Percentiles rank a stretch among this genome's conserved stretches.
These are phyloP conservation scores for Yponomeuta sedellus DNA, from an alignment of 2,888 invertebrate species.

Conservation along the genomic window DNA sequence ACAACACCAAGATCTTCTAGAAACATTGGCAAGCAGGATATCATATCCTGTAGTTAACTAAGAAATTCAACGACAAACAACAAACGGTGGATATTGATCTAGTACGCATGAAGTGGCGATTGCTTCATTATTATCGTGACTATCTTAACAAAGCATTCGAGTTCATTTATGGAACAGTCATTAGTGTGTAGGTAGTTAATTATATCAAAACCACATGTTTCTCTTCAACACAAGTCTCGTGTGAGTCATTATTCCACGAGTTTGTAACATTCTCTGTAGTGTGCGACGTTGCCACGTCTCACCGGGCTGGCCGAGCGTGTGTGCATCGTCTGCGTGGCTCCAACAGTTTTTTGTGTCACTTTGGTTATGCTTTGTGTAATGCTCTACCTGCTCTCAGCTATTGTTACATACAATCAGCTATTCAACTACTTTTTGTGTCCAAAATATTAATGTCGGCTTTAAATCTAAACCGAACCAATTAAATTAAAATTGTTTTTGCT, in stretches of 20 bases:
- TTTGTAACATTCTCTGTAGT: not conserved
- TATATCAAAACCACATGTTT: not conserved
- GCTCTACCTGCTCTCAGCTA: slow-evolving; percentile 27
- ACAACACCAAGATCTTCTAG: slow-evolving; percentile 20
- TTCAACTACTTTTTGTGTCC: slow-evolving; percentile 3
- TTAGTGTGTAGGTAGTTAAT: not conserved
- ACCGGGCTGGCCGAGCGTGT: not conserved
- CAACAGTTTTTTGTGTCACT: slow-evolving; percentile 27
- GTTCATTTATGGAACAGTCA: not conserved
- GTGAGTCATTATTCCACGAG: not conserved
- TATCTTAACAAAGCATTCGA: not conserved
- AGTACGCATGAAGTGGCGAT: not conserved
- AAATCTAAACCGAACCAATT: not conserved
- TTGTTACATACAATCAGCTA: slow-evolving; percentile 19
- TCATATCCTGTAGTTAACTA: not conserved
- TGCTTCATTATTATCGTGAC: not conserved
- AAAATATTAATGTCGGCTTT: slow-evolving; percentile 5
- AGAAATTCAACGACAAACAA: not conserved
- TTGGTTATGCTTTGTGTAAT: slow-evolving; percentile 26
- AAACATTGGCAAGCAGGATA: not conserved
- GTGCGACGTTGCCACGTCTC: slow-evolving; percentile 42
- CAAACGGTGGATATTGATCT: not conserved
- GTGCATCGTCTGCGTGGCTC: slow-evolving; percentile 22
- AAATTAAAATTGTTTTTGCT: not conserved
- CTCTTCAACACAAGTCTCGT: not conserved